Conservation (phyloP, 64 coral and sea anemone genomes). For the Montipora efflorescens region DNA sequence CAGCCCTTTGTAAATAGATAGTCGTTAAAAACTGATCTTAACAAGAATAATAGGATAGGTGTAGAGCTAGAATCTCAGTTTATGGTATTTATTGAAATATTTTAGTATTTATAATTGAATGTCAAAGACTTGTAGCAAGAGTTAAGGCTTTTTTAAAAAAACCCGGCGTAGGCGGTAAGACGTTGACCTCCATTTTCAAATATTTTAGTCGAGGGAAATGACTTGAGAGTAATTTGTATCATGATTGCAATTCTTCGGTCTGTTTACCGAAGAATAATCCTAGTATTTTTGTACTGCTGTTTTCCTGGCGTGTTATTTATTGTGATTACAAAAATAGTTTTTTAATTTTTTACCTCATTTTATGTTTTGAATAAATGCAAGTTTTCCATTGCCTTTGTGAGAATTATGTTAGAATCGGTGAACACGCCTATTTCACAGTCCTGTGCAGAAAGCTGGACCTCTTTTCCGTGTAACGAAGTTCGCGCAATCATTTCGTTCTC, state of each 20-base stretch:
- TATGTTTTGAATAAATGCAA: constrained; percentile 13
- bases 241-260: not conserved
- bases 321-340: not conserved
- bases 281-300: constrained; percentile 11
- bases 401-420: not conserved
- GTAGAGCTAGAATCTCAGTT: not conserved
- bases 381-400: not conserved
- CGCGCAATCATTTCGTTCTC: too few species aligned
- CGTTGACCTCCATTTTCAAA: too few species aligned
- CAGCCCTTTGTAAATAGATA: not conserved
- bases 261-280: not conserved
- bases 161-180: too few species aligned
- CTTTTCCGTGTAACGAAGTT: too few species aligned
- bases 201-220: not conserved
- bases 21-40: not conserved
- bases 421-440: too few species aligned
- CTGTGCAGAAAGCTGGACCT: too few species aligned
- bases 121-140: not conserved
- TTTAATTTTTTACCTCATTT: not conserved
- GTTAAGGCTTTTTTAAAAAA: not conserved
- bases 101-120: constrained; percentile 41
- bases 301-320: not conserved
- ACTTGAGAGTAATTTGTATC: not conserved
- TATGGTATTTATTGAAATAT: constrained; percentile 29
- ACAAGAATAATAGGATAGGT: not conserved